These are phyloP conservation scores for Pogonomyrmex californicus DNA, from an alignment of 1,140 invertebrate genomes.

Conservation along the genomic window DNA sequence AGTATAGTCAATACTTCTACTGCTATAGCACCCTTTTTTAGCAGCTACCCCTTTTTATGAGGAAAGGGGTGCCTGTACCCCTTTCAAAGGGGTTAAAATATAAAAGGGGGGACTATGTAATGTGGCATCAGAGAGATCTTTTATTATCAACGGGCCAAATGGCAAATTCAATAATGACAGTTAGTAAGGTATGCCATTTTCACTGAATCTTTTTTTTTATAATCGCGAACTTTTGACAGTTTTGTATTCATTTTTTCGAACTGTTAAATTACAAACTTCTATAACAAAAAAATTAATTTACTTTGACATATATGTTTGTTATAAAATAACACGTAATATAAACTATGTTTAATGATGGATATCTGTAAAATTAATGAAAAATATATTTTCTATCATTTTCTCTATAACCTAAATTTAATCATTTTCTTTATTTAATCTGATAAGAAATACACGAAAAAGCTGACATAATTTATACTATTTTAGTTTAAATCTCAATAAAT, in stretches of 20 bases:
- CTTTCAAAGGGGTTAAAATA: conserved; percentile 79
- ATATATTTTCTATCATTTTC: not conserved
- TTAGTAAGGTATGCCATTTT: not conserved
- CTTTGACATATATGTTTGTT: not conserved
- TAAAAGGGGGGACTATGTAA: conserved; percentile 50
- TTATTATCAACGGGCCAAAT: not conserved
- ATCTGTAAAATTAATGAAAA: conserved; percentile 20
- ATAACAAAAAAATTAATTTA: not conserved
- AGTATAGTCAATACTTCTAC: conserved; percentile 65
- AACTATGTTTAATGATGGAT: not conserved
- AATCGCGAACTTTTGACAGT: conserved; percentile 10
- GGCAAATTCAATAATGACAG: not conserved
- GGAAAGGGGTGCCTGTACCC: conserved; percentile 79
- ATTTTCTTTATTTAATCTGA: not conserved
- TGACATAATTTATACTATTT: conserved; percentile 90
- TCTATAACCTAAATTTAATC: not conserved
- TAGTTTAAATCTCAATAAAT: conserved; percentile 97
- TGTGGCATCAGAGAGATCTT: conserved; percentile 57
- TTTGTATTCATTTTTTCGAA: not conserved
- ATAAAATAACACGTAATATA: not conserved
- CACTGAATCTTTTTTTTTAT: conserved; percentile 8
- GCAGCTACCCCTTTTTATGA: conserved; percentile 81
- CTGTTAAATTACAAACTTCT: not conserved
- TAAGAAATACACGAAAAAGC: conserved; percentile 68
- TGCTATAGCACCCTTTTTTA: conserved; percentile 80